These are phyloP conservation scores for Scomberomorus guttatus DNA, from an alignment of 2,797 vertebrate genomes.

Conservation along the genomic window DNA sequence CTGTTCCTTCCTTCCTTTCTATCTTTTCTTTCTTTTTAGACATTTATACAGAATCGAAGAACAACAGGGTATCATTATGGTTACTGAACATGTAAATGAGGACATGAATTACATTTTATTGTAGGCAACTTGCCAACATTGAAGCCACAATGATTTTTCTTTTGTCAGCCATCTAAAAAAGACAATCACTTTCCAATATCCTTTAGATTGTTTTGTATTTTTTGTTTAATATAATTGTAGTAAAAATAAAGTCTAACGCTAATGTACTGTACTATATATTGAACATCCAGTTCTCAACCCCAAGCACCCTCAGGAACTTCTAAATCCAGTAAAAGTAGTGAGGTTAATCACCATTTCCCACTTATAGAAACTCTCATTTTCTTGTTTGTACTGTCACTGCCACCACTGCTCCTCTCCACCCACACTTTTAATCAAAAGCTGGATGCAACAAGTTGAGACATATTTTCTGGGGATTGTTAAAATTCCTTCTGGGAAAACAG, in stretches of 20 bases:
- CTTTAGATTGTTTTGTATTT: no score
- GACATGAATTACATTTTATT: neutral
- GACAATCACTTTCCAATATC: no score
- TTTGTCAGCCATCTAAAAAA: no score
- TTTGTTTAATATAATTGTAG: neutral
- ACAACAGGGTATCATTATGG: neutral
- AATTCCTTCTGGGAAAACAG: conserved; percentile 19
- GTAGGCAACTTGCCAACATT: neutral
- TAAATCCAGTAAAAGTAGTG: neutral
- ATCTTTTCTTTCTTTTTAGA: neutral
- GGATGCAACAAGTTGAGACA: conserved; percentile 7
- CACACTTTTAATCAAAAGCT: conserved; percentile 25
- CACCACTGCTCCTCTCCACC: neutral
- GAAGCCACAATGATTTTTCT: neutral
- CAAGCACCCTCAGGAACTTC: neutral
- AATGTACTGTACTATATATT: neutral
- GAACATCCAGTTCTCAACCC: neutral
- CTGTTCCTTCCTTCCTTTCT: neutral
- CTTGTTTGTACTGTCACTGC: neutral
- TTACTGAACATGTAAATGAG: neutral
- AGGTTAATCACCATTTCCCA: neutral
- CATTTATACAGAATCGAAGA: neutral
- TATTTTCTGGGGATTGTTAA: conserved; percentile 14
- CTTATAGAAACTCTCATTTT: conserved; percentile 5
- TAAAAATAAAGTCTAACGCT: neutral